Evolutionary conservation across 1,140 invertebrate genomes (phyloP).

Genomic region (Anagrus nilaparvatae): DNA sequence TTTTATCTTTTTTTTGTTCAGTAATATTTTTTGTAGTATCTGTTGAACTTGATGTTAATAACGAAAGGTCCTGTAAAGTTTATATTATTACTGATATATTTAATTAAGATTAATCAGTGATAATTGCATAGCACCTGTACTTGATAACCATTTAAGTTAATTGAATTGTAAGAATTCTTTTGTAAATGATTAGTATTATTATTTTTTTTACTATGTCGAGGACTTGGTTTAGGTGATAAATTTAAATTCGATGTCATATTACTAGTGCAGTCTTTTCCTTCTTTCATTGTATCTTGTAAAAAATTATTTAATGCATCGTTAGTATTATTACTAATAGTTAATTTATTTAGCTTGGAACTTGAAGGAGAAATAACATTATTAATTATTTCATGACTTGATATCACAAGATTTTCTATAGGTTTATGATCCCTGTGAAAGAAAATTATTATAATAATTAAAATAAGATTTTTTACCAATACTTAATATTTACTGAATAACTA

Average conservation of each 20-base stretch:
- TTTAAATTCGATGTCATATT: constrained; percentile 44
- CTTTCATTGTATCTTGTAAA: constrained; percentile 20
- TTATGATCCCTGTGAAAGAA: too few relatives aligned
- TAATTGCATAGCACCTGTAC: constrained; percentile 23
- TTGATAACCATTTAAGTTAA: constrained; percentile 27
- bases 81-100: constrained; percentile 9
- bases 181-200: constrained; percentile 10
- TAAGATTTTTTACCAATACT: too few relatives aligned
- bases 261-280: constrained; percentile 37
- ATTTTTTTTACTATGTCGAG: constrained; percentile 42
- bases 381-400: constrained; percentile 54
- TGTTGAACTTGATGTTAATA: constrained; percentile 28
- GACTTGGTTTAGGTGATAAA: constrained; percentile 39
- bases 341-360: constrained; percentile 24
- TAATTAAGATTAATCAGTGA: constrained; percentile 5
- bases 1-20: constrained; percentile 32
- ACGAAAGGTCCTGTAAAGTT: constrained; percentile 23
- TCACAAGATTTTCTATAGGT: constrained; percentile 53
- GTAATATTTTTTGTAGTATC: constrained; percentile 27
- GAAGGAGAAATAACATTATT: constrained; percentile 38
- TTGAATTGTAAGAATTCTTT: constrained; percentile 20
- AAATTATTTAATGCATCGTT: constrained; percentile 26
- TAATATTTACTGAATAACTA: too few relatives aligned
- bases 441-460: too few relatives aligned
- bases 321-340: constrained; percentile 24